These are phyloP conservation scores for Chlorops oryzae DNA, from an alignment of 1,140 invertebrate genomes.

Conservation along the genomic window DNA sequence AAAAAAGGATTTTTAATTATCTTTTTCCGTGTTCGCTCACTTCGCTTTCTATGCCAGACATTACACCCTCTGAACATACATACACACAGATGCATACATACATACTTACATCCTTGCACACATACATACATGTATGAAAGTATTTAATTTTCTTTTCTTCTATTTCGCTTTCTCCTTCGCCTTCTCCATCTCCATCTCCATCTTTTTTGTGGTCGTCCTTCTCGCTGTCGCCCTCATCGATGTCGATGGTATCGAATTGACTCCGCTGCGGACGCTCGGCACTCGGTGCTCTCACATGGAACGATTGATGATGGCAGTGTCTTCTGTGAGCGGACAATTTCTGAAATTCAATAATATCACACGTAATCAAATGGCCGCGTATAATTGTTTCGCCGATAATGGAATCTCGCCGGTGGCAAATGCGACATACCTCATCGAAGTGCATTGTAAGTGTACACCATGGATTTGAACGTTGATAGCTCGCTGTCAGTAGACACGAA, in stretches of 20 bases:
- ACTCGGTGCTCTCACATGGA: not conserved
- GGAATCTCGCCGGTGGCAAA: slow-evolving; percentile 76
- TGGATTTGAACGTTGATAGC: too few species aligned
- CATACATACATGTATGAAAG: too few species aligned
- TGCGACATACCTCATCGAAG: slow-evolving; percentile 74
- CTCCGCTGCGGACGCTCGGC: not conserved
- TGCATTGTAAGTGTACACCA: slow-evolving; percentile 74
- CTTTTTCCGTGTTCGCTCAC: too few species aligned
- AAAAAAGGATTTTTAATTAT: too few species aligned
- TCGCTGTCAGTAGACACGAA: too few species aligned
- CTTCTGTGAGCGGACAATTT: slow-evolving; percentile 62
- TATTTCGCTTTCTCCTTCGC: not conserved
- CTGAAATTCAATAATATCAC: slow-evolving; percentile 77
- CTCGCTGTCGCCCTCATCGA: not conserved
- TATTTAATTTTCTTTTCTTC: not conserved
- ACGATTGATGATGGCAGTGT: slow-evolving; percentile 45
- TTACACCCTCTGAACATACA: too few species aligned
- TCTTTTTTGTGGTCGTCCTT: not conserved
- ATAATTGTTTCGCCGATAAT: slow-evolving; percentile 81
- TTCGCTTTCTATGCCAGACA: too few species aligned
- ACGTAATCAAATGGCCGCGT: slow-evolving; percentile 79
- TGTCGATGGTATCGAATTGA: not conserved
- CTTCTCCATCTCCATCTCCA: not conserved
- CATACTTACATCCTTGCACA: too few species aligned
- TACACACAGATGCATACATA: too few species aligned